Evolutionary conservation across 2,113 vertebrate species (phyloP).

Genomic region (Bombycilla garrulus): DNA sequence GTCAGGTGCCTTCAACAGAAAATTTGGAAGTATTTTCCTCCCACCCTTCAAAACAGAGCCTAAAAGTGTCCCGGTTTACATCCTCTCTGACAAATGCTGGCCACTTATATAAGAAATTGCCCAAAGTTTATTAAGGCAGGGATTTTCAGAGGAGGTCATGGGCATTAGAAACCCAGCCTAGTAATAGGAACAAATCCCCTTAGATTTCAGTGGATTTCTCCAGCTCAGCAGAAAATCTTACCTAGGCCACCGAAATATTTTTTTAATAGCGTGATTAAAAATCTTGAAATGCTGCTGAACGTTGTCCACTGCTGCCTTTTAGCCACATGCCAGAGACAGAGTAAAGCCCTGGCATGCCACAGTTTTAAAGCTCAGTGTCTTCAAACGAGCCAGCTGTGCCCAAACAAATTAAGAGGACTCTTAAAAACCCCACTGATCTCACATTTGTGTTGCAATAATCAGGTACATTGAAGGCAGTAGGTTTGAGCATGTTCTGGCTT

Average conservation of each 20-base stretch:
- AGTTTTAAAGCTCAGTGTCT: not conserved
- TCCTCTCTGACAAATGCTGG: not conserved
- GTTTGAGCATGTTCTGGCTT: not conserved
- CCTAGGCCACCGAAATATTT: not conserved
- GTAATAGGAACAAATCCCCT: constrained; percentile 2
- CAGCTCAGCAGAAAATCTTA: constrained; percentile 33
- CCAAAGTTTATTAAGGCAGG: not conserved
- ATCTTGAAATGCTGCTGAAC: not conserved
- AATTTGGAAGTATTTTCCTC: not conserved
- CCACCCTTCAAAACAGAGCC: not conserved
- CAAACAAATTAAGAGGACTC: not conserved
- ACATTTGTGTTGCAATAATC: not conserved
- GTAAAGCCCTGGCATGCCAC: not conserved
- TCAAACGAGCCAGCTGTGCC: not conserved
- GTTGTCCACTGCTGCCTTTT: not conserved
- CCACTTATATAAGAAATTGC: not conserved
- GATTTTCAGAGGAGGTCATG: not conserved
- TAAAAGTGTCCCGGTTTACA: fast-evolving
- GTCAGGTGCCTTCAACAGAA: not conserved
- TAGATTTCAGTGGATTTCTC: constrained; percentile 29
- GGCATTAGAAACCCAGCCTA: not conserved
- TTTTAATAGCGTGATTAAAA: not conserved
- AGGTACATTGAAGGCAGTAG: not conserved
- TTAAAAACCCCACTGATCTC: not conserved
- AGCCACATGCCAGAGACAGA: not conserved